Evolutionary conservation across 2,113 vertebrate genomes (phyloP).

Genomic region (Neofelis nebulosa): DNA sequence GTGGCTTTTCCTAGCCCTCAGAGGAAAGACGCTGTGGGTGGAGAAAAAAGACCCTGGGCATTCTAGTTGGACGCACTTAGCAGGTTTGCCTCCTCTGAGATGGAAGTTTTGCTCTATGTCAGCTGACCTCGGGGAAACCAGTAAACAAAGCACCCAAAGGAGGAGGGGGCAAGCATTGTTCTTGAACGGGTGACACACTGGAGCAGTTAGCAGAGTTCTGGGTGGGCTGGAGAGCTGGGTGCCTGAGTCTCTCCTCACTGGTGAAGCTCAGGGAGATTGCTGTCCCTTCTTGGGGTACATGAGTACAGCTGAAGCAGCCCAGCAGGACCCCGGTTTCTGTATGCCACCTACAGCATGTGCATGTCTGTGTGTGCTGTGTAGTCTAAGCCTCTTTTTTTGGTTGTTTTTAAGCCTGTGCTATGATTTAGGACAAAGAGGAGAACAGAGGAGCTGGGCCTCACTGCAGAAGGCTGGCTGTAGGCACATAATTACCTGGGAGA

Average conservation of each 20-base stretch:
- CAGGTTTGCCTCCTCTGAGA: not conserved
- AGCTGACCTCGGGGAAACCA: not conserved
- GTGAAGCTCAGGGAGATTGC: not conserved
- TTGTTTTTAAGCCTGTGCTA: not conserved
- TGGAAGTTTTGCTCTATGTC: not conserved
- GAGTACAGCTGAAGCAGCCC: not conserved
- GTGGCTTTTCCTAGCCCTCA: not conserved
- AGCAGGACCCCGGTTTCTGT: not conserved
- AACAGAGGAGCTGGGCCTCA: not conserved
- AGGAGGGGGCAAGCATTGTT: not conserved
- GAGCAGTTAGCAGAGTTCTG: not conserved
- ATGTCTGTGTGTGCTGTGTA: too few species aligned
- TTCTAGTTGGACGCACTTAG: not conserved
- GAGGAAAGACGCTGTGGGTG: not conserved
- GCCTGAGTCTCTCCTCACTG: not conserved
- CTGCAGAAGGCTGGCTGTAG: not conserved
- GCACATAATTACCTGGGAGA: not conserved
- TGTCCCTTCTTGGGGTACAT: not conserved
- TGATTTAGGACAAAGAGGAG: not conserved
- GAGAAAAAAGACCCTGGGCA: not conserved
- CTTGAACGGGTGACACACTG: not conserved
- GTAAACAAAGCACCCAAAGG: not conserved
- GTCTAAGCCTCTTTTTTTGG: not conserved
- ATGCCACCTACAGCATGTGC: accelerated
- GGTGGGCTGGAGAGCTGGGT: not conserved